A percentile compares a stretch with the other conserved stretches of the same genome.
phyloP scores from a whole-genome alignment of 2,113 vertebrate genomes.

The Eubucco bourcierii region DNA sequence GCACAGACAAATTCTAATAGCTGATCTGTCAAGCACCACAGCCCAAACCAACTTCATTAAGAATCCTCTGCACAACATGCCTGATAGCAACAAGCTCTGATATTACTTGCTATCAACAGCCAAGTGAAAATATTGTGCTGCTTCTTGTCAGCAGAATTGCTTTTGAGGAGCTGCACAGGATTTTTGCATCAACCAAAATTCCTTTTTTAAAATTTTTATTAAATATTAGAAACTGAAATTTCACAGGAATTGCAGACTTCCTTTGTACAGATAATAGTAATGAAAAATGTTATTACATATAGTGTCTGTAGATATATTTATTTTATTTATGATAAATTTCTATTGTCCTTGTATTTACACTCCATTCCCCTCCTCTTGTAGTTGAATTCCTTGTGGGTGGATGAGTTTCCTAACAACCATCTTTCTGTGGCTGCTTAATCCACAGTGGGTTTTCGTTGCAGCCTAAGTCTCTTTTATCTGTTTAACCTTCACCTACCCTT shows the following conservation, averaged over 20 bases:
- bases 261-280: background rate
- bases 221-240: background rate
- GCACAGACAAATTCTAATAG: background rate
- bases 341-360: background rate
- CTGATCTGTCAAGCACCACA: background rate
- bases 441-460: background rate
- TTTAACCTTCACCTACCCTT: background rate
- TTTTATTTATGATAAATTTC: background rate
- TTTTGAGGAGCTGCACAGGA: background rate
- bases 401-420: background rate
- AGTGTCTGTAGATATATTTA: background rate
- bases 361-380: accelerated
- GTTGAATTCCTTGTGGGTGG: accelerated
- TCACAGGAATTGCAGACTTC: background rate
- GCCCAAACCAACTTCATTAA: background rate
- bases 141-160: background rate
- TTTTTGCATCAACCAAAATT: background rate
- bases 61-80: background rate
- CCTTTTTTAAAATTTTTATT: background rate
- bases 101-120: background rate
- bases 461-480: background rate
- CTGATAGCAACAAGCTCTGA: background rate
- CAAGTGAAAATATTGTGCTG: background rate
- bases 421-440: background rate
- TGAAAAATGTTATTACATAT: background rate